These are phyloP conservation scores for Anthonomus grandis DNA, from an alignment of 1,140 invertebrate species.

Conservation along the genomic window DNA sequence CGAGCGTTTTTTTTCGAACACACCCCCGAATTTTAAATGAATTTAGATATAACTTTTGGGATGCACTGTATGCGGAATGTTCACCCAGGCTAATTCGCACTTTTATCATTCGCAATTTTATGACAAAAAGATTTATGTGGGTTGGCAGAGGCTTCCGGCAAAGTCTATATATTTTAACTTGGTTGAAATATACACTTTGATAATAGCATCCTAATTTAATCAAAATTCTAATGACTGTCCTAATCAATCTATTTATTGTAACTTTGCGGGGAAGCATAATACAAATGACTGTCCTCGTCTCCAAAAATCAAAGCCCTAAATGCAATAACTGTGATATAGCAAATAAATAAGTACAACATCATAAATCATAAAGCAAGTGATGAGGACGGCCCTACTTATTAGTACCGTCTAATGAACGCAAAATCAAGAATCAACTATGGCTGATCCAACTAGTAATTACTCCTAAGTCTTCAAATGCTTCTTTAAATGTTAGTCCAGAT, in stretches of 20 bases:
- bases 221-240: not conserved
- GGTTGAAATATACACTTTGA: no score
- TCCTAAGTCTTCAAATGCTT: not conserved
- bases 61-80: no score
- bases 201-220: no score
- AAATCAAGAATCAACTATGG: not conserved
- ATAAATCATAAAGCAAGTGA: not conserved
- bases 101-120: no score
- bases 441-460: not conserved
- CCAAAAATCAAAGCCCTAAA: not conserved
- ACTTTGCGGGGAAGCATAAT: not conserved
- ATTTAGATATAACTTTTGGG: no score
- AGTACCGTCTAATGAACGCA: not conserved
- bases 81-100: not conserved
- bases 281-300: not conserved
- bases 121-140: no score
- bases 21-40: no score
- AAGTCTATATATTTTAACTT: not conserved
- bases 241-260: not conserved
- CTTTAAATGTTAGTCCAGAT: not conserved
- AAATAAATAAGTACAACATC: not conserved
- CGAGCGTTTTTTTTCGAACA: no score
- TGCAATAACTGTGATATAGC: not conserved
- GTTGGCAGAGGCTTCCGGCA: not conserved
- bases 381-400: not conserved